These are phyloP conservation scores for Ptychoptera contaminata DNA, from an alignment of 2,888 invertebrate genomes.

Conservation along the genomic window DNA sequence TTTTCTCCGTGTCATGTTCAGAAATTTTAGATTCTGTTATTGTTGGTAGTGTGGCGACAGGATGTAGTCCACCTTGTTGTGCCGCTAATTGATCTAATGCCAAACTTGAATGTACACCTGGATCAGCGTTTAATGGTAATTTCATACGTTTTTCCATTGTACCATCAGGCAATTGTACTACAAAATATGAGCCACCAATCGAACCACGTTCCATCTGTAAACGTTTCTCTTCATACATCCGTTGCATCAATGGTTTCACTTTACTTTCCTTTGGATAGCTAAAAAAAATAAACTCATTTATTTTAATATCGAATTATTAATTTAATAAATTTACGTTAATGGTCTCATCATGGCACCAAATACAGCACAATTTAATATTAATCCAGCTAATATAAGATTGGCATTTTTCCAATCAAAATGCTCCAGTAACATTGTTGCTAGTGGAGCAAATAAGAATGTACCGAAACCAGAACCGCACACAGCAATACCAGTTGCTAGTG, in stretches of 20 bases:
- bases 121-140: constrained; percentile 82
- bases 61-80: constrained; percentile 62
- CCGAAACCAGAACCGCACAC: constrained; percentile 94
- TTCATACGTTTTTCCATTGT: constrained; percentile 80
- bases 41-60: constrained; percentile 74
- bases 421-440: constrained; percentile 64
- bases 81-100: constrained; percentile 65
- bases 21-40: constrained; percentile 70
- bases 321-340: constrained; percentile 16
- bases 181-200: constrained; percentile 72
- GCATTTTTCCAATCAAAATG: constrained; percentile 80
- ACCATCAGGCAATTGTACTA: constrained; percentile 79
- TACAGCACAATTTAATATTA: constrained; percentile 81
- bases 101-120: constrained; percentile 84
- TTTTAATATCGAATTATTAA: background rate
- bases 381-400: constrained; percentile 78
- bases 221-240: constrained; percentile 87
- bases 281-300: background rate
- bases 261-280: constrained; percentile 29
- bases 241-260: constrained; percentile 64
- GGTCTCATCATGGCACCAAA: constrained; percentile 47
- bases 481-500: constrained; percentile 86
- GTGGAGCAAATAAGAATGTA: constrained; percentile 88
- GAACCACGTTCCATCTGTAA: constrained; percentile 83
- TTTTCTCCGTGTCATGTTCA: constrained; percentile 24